These are phyloP conservation scores for Delia radicum DNA, from an alignment of 1,140 invertebrate genomes.

Conservation along the genomic window DNA sequence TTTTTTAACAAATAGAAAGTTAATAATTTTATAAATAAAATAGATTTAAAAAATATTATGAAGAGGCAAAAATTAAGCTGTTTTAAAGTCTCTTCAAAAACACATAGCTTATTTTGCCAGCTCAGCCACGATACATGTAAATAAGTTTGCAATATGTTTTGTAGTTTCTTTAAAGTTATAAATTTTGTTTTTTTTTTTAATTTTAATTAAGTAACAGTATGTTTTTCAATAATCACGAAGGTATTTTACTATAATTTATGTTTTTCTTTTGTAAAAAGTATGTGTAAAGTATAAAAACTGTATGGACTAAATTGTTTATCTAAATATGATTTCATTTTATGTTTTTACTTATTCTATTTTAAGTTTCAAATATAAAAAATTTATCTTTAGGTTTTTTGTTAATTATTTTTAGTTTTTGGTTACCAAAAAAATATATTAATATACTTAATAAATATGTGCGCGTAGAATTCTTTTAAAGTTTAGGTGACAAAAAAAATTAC, in stretches of 20 bases:
- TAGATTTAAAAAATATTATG: too few relatives aligned
- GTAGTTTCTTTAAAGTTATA: too few relatives aligned
- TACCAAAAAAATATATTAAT: conserved; percentile 14
- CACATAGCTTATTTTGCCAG: too few relatives aligned
- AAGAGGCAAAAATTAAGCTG: too few relatives aligned
- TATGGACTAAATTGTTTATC: conserved; percentile 15
- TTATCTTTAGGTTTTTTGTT: conserved; percentile 1
- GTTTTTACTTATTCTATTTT: not conserved
- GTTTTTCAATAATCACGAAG: not conserved
- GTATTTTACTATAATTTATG: not conserved
- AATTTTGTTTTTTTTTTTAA: not conserved
- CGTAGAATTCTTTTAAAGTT: conserved; percentile 21
- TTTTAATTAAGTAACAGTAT: not conserved
- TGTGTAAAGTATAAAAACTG: conserved; percentile 20
- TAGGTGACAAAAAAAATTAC: conserved; percentile 18
- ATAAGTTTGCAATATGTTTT: too few relatives aligned
- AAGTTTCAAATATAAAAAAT: conserved; percentile 13
- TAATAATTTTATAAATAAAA: too few relatives aligned
- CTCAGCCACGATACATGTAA: too few relatives aligned
- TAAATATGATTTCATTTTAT: not conserved
- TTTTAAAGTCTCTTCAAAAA: too few relatives aligned
- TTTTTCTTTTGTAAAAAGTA: not conserved
- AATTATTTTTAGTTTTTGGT: conserved; percentile 10
- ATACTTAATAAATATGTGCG: conserved; percentile 19
- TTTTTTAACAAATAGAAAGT: too few relatives aligned